Conservation (phyloP, 2,113 vertebrate genomes). For the Trichomycterus rosablanca region DNA sequence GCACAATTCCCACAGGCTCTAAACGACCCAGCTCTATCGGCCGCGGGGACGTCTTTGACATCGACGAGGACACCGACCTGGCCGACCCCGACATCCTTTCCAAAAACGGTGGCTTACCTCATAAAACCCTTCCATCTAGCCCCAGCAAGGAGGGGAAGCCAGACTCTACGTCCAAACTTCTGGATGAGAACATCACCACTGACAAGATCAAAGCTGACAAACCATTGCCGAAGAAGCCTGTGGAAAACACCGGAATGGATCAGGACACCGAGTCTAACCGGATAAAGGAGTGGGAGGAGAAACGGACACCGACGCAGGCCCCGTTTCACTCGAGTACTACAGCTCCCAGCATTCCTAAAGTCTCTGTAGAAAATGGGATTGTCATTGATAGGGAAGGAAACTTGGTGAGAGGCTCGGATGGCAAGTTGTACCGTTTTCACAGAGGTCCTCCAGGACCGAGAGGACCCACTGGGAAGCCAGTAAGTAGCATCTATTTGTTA, state of each 20-base stretch:
- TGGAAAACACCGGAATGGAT: neutral
- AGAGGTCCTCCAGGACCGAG: slow-evolving; percentile 62
- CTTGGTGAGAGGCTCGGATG: slow-evolving; percentile 32
- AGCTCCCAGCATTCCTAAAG: slow-evolving; percentile 6
- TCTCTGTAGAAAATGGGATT: slow-evolving; percentile 20
- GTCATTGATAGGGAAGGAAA: slow-evolving; percentile 38
- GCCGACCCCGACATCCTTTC: slow-evolving; percentile 48
- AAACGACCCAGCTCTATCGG: slow-evolving; percentile 47
- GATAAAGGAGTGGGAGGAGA: no score
- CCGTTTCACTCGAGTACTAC: neutral
- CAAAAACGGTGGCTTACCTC: slow-evolving; percentile 47
- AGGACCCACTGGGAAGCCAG: slow-evolving; percentile 68
- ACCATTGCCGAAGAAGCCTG: slow-evolving; percentile 54
- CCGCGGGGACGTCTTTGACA: slow-evolving; percentile 59
- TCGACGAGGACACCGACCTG: slow-evolving; percentile 69
- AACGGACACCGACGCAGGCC: neutral
- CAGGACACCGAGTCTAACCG: no score
- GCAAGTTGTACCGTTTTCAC: slow-evolving; percentile 49
- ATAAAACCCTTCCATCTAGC: slow-evolving; percentile 45
- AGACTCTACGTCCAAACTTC: slow-evolving; percentile 47
- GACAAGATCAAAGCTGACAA: slow-evolving; percentile 56
- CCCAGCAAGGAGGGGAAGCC: slow-evolving; percentile 61
- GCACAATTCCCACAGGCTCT: slow-evolving; percentile 52
- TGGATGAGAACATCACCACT: slow-evolving; percentile 72
- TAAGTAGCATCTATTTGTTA: slow-evolving; percentile 52